phyloP scores from a whole-genome alignment of 2,113 vertebrate genomes.

The Alosa alosa region DNA sequence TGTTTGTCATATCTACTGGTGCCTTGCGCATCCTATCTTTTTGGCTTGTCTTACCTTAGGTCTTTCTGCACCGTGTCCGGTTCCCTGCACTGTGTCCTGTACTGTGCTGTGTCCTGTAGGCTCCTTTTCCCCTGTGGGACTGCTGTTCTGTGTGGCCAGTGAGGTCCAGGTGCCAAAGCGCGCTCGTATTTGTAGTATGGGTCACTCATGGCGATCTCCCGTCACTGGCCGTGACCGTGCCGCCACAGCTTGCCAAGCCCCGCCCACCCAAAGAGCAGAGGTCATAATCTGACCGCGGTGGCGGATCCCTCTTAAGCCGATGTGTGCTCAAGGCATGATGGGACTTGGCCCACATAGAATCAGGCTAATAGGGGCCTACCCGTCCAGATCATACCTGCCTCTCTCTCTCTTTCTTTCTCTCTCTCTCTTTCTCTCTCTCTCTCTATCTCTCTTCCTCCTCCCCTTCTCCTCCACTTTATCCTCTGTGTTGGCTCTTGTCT shows the following conservation, averaged over 20 bases:
- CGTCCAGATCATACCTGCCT: conserved; percentile 17
- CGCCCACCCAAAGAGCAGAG: conserved; percentile 38
- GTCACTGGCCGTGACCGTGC: conserved; percentile 28
- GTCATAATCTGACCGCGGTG: conserved; percentile 49
- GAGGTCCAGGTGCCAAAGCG: neutral
- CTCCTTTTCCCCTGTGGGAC: neutral
- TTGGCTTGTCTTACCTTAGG: neutral
- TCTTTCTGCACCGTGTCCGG: neutral
- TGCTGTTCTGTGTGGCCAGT: neutral
- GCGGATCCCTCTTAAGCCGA: conserved; percentile 22
- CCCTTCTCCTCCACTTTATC: neutral
- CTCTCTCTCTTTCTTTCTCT: neutral
- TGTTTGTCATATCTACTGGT: neutral
- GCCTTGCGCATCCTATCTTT: neutral
- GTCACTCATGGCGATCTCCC: conserved; percentile 34
- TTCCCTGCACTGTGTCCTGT: neutral
- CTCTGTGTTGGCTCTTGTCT: conserved; percentile 18
- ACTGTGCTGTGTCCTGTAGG: neutral
- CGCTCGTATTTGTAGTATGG: conserved; percentile 63
- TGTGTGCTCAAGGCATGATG: conserved; percentile 31
- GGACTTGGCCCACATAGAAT: conserved; percentile 60
- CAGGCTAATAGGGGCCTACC: conserved; percentile 51
- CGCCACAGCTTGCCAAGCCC: neutral
- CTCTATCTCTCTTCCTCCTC: conserved; percentile 1
- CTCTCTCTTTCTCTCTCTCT: neutral